Evolutionary conservation across 2,888 invertebrate species (phyloP), one percentile per base, ranked within the genome.

Genomic region (Acronicta alni): DNA sequence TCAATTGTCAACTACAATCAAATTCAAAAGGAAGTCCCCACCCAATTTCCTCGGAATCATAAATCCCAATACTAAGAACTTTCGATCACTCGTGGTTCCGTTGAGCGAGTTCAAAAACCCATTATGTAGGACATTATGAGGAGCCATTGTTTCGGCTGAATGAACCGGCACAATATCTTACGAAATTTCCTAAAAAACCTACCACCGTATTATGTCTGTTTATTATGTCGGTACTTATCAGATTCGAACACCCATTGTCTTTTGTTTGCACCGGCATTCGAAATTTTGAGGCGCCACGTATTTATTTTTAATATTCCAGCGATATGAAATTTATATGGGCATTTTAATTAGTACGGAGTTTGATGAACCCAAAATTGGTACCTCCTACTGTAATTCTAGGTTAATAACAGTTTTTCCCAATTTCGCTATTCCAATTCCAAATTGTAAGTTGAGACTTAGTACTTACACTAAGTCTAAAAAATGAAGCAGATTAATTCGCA

Each of bases 121-220:
- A 92, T 92, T 92, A 92, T 89, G 85, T 88, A 77, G 89, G 86
- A 89, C 90, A 89, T 91, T 89, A 92, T 89, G 88, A 87, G 86
- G 84, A 83, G 84, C 91, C 91, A 93, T 93, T 93, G 93, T 93
- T 82, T 92, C 88, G 91, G 84, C 83, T 91, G 89, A 93, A 91
- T 89, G 91, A 87, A 79, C 90, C 86, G 83, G 85, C 86, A 91
- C 91, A 93, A 92, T 92, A 92, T 92, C 92, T 93, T 93, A 91
- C 91, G 91, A 92, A 92, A 93, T 93, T 93, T 90, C 89, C 91
- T 89, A 90, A 93, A 92, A 91, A 89, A 80, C 87, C 85, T 71
- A 88, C 87, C 85, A 87, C 84, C 82, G 86, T 86, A 89, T 86
- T 86, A 87, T 90, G 87, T 90, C 91, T 88, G 90, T 90, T 88